Base-by-base conservation (phyloP, 2,797 vertebrate genomes). In the Darevskia nairensis region DNA sequence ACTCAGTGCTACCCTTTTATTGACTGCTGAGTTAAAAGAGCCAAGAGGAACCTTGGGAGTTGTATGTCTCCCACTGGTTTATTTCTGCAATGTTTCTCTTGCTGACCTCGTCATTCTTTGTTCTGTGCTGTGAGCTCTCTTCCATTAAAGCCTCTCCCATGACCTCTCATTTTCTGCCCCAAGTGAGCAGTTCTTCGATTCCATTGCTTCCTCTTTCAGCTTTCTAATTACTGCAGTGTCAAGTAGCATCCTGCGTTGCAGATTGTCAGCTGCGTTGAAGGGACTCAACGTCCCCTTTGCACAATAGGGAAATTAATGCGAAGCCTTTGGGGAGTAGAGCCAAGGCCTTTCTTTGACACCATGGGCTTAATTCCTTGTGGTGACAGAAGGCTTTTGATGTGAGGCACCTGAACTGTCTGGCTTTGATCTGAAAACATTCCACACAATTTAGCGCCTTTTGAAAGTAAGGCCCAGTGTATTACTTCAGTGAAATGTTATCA, bases 1-100 rank as follows among this genome's bases (percentile, higher is more conserved):
- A 77, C 85, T 92, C 78, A 86, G 4, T n/a, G 27, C 35, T 7
- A 0, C 88, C 41, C 5, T 82, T 92, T 90, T 89, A 94, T 90
- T 89, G 86, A 92, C 88, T 88, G 17, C 6, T 85, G 3, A 39
- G 69, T 71, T 46, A 76, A 66, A 55, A 75, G 61, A 91, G 27
- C 74, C 46, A 79, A 87, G 25, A 69, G 41, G 4, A 89, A 75
- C 3, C 1, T 74, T 17, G 21, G 59, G 74, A 92, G 81, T 2
- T 79, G 10, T 17, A 39, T 0, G 0, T 76, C 2, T 86, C 88
- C 85, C 21, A 82, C 32, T 23, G 89, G 15, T 87, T 93, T 89
- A 41, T 91, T 80, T 55, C 35, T 78, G 3, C 55, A 90, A 0
- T 2, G 1, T 92, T 86, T 79, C 11, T 68, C 11, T 32, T 64